Base-by-base conservation (phyloP, 2,797 vertebrate genomes). In the Peromyscus melanophrys region DNA sequence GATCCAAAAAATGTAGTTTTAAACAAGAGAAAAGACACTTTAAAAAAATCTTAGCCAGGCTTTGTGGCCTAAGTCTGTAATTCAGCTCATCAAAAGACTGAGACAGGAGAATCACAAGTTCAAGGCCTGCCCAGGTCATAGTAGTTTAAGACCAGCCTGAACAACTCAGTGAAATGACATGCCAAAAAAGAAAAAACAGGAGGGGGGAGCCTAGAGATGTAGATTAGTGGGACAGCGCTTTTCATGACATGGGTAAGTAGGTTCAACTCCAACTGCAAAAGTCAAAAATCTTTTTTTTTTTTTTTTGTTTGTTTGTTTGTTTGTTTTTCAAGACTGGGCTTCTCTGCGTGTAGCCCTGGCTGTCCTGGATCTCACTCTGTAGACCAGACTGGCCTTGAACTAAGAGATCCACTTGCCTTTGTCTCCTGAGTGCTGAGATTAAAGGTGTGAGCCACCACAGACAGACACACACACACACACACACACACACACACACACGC, bases 1-100 rank as follows among this genome's bases (percentile, higher is more conserved):
- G 29, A 19, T 40, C 29, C 27, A 84, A 84, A 17, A 46, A 84
- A 31, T 46, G 29, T 13, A 71, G 12, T 31, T 96, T 90, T 69
- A 94, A 94, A 91, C 8, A 91, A 94, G 34, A 46, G 19, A 14
- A 82, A 93, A 83, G 16, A 2, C 71, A 89, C 31, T 46, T 83
- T 12, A 14, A 2, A 71, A 94, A 97, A 69, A 5, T 73, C 49
- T 43, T 59, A 65, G 86, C 43, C 29, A 65, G n/a, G 43, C 29
- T 25, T 69, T 67, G 31, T 67, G 84, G 65, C 6, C 4, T 21
- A 84, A 85, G 43, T 13, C 29, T 85, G 23, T n/a, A 85, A 34
- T n/a, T 65, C 17, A 49, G 10, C 59, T n/a, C 34, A 31, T 49
- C 19, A 46, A 31, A 34, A 86, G 61, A 67, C 40, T 49, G 61